phyloP scores from a whole-genome alignment of 2,797 vertebrate species.

The Eurystomus glaucurus region DNA sequence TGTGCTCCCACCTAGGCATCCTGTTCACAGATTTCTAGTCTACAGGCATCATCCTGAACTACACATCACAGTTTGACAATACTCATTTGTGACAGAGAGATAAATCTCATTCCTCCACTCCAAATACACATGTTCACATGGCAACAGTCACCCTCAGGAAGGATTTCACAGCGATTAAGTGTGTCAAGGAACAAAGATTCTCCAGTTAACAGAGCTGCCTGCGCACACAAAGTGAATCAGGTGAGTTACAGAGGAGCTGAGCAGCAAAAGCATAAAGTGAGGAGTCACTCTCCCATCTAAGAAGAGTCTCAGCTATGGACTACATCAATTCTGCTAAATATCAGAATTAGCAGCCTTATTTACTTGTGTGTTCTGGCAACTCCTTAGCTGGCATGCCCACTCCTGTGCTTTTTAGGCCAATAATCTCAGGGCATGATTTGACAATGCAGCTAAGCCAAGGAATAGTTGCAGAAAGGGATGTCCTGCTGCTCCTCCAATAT shows the following conservation, averaged over 20 bases:
- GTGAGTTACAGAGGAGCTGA: not conserved
- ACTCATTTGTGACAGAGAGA: not conserved
- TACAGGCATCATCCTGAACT: not conserved
- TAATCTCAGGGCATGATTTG: not conserved
- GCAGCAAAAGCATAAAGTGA: not conserved
- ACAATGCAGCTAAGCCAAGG: not conserved
- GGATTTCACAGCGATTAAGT: not conserved
- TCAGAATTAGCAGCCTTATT: not conserved
- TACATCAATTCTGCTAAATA: not conserved
- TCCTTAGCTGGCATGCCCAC: not conserved
- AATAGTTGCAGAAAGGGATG: not conserved
- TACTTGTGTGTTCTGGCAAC: not conserved
- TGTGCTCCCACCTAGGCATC: not conserved
- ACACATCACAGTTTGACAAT: not conserved
- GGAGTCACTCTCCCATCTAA: not conserved
- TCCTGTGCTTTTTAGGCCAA: not conserved
- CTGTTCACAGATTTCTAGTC: not conserved
- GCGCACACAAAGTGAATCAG: not conserved
- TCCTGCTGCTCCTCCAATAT: not conserved
- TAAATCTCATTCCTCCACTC: conserved; percentile 17
- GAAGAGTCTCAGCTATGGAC: not conserved
- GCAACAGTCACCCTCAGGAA: conserved; percentile 24
- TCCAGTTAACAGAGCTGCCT: not conserved
- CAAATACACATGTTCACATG: conserved; percentile 1
- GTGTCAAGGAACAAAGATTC: not conserved